Evolutionary conservation across 1,140 invertebrate species (phyloP).

Genomic region (Vollenhovia emeryi): DNA sequence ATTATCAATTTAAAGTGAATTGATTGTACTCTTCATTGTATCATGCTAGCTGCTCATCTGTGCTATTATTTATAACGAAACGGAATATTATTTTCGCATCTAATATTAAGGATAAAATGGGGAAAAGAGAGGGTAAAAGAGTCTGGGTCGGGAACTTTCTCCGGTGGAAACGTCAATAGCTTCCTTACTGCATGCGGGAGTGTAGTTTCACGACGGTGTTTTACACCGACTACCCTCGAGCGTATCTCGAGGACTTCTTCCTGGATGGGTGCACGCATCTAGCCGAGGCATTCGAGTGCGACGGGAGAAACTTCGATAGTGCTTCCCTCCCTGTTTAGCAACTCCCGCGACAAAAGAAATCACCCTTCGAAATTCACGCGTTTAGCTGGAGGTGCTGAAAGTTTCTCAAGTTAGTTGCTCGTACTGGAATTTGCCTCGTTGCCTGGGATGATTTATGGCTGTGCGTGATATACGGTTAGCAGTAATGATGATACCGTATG

Average conservation of each 20-base stretch:
- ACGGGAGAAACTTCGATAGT: slow-evolving; percentile 33
- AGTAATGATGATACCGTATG: neutral
- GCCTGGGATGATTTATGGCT: neutral
- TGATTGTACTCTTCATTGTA: neutral
- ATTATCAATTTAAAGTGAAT: neutral
- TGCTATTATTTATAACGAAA: neutral
- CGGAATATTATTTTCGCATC: neutral
- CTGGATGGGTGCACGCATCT: slow-evolving; percentile 43
- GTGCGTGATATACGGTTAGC: slow-evolving; percentile 15
- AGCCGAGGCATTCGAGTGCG: slow-evolving; percentile 25
- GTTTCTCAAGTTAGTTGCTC: slow-evolving; percentile 20
- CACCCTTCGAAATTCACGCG: slow-evolving; percentile 40
- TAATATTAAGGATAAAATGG: neutral
- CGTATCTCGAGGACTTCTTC: slow-evolving; percentile 54
- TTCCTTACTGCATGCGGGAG: neutral
- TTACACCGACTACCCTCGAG: slow-evolving; percentile 46
- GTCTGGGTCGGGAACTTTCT: slow-evolving; percentile 2
- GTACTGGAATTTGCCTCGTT: slow-evolving; percentile 25
- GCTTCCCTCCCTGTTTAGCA: neutral
- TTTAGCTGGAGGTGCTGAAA: slow-evolving; percentile 32
- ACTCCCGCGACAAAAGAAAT: slow-evolving; percentile 46
- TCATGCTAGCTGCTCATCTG: neutral
- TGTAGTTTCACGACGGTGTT: slow-evolving; percentile 41
- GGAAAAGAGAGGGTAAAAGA: too few relatives aligned
- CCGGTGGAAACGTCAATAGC: slow-evolving; percentile 26